Conservation (phyloP, 2,797 vertebrate genomes). For the Cirrhinus mrigala region DNA sequence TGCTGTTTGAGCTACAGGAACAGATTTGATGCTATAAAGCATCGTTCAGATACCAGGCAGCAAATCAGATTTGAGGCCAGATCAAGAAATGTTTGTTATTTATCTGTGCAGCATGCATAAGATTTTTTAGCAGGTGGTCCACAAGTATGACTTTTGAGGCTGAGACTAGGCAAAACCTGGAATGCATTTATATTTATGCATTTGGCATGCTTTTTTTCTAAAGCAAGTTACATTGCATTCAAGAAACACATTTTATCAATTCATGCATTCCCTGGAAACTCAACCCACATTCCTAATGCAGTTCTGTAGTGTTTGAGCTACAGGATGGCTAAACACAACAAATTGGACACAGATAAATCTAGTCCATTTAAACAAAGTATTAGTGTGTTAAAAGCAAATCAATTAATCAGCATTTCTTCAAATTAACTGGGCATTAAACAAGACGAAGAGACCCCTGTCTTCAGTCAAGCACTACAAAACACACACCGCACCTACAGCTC, state of each 20-base stretch:
- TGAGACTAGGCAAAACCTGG: not conserved
- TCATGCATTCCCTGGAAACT: not conserved
- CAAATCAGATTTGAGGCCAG: not conserved
- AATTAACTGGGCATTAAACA: not conserved
- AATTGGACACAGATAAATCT: not conserved
- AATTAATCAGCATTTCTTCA: not conserved
- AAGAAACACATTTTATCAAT: not conserved
- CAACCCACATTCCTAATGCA: not conserved
- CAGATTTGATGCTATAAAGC: not conserved
- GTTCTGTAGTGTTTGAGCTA: not conserved
- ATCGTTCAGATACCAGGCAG: not conserved
- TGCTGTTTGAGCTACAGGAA: not conserved
- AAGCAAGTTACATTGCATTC: not conserved
- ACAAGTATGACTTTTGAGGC: not conserved
- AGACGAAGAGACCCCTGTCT: not conserved
- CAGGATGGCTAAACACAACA: not conserved
- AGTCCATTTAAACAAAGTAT: not conserved
- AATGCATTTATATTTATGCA: constrained; percentile 9
- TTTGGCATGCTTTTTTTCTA: not conserved
- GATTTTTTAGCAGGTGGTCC: not conserved
- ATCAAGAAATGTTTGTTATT: not conserved
- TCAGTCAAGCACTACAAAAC: constrained; percentile 16
- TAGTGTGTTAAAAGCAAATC: not conserved
- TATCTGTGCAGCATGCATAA: not conserved
- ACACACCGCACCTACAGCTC: constrained; percentile 28